Conservation (phyloP, 1,140 invertebrate species). For the Ostrea edulis region DNA sequence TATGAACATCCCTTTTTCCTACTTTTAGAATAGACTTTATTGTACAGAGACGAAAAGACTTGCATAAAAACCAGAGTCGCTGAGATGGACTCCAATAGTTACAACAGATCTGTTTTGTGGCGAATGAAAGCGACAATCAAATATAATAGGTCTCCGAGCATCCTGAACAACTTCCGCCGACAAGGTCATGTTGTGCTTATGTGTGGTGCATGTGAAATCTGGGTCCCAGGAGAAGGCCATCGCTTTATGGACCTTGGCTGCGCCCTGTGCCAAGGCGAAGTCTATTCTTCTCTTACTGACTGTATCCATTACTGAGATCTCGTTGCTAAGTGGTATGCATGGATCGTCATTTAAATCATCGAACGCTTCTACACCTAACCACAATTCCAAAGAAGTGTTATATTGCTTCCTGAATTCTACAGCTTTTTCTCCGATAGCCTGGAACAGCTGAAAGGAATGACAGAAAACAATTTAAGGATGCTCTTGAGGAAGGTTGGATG, state of each 20-base stretch:
- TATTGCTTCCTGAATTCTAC: constrained; percentile 12
- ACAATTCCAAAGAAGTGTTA: constrained; percentile 58
- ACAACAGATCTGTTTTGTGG: constrained; percentile 69
- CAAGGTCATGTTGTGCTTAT: constrained; percentile 55
- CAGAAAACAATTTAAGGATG: neutral
- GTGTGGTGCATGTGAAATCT: constrained; percentile 67
- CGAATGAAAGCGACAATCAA: constrained; percentile 70
- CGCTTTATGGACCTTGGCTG: constrained; percentile 65
- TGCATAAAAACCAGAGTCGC: constrained; percentile 65
- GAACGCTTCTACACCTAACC: constrained; percentile 70
- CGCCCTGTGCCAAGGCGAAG: constrained; percentile 60
- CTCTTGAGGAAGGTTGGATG: too few species aligned
- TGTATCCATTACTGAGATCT: constrained; percentile 59
- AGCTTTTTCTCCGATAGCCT: constrained; percentile 37
- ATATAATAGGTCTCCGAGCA: constrained; percentile 63
- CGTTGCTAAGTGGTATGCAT: constrained; percentile 52
- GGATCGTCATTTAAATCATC: constrained; percentile 68
- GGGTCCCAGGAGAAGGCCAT: constrained; percentile 71
- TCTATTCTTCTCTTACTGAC: constrained; percentile 66
- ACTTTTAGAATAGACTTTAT: neutral
- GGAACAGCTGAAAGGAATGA: constrained; percentile 59
- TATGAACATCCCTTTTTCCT: neutral
- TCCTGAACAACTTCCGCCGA: constrained; percentile 58
- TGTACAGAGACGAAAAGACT: neutral
- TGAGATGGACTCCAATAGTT: constrained; percentile 69